Base-by-base conservation (phyloP, 1,140 invertebrate genomes). In the Bombus confusus region DNA sequence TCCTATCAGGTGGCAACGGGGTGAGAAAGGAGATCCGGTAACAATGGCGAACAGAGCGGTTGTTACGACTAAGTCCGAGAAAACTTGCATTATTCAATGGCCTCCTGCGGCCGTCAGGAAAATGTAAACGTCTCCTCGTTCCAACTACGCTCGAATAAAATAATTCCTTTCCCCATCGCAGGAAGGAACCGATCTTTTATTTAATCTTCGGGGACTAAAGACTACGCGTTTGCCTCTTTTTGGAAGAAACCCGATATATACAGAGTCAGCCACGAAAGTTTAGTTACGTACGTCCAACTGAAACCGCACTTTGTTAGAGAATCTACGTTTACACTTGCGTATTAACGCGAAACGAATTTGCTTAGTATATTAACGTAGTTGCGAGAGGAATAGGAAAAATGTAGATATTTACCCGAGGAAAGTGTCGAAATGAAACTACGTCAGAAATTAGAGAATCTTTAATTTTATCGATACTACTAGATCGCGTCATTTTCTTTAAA, bases 41-140 rank as follows among this genome's bases (percentile, higher is more conserved):
- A 91, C 91, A 90, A 91, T 91, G 75, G 69, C 84, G 73, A 77
- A n/a, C 59, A 47, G 34, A 47, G 41, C 83, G 39, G 47, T 76
- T 85, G 85, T 91, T 91, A 87, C 80, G 80, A 57, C 87, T 86
- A 91, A 80, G 78, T 39, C 34, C n/a, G 57, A 62, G 62, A 57
- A 86, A 89, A 72, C 79, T 39, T 83, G 81, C 78, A 83, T 89
- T 81, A 86, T 80, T 81, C 79, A 85, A 79, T 80, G 59, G 41
- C 43, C 71, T 75, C 47, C 71, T 39, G 69, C 83, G 68, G 37
- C 22, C 59, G 22, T 2, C 66, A 37, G 62, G 73, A 75, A 88
- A 88, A 88, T 83, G 75, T 64, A 86, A 88, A 83, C 87, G 84
- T 77, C 52, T 39, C 13, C 62, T 31, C 64, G 68, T 77, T 57